These are phyloP conservation scores for Pseudomyrmex sp. DNA, from an alignment of 1,140 invertebrate genomes.

Conservation along the genomic window DNA sequence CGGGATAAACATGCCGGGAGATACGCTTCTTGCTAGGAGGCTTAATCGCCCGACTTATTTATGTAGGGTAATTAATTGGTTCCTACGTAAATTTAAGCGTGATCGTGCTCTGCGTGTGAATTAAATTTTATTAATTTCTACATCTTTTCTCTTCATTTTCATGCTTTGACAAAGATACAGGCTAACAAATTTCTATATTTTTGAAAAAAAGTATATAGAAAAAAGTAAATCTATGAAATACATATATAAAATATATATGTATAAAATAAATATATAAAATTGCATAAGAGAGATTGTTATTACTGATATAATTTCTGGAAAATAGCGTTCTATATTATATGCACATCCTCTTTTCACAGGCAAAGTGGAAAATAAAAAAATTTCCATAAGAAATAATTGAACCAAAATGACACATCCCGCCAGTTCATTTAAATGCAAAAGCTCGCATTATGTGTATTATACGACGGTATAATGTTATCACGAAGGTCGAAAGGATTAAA, in stretches of 20 bases:
- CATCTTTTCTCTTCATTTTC: not conserved
- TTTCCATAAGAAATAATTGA: slow-evolving; percentile 17
- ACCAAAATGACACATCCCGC: not conserved
- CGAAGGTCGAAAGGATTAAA: slow-evolving; percentile 33
- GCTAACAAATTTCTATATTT: too few species aligned
- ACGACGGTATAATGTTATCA: slow-evolving; percentile 38
- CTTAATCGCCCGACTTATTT: slow-evolving; percentile 71
- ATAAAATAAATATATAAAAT: not conserved
- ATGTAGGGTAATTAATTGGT: slow-evolving; percentile 68
- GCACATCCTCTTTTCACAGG: not conserved
- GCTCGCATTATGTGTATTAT: slow-evolving; percentile 29
- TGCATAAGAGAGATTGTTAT: not conserved
- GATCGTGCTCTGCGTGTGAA: not conserved
- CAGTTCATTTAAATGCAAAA: slow-evolving; percentile 50
- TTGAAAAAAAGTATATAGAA: too few species aligned
- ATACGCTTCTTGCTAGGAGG: slow-evolving; percentile 61
- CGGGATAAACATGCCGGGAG: slow-evolving; percentile 66
- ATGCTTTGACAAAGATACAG: not conserved
- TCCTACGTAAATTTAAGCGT: slow-evolving; percentile 26
- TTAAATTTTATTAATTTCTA: not conserved
- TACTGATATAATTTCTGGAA: not conserved
- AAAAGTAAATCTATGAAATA: not conserved
- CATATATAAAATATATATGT: not conserved
- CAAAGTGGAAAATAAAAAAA: not conserved
- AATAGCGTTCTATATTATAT: slow-evolving; percentile 2